Evolutionary conservation across 2,797 vertebrate species (phyloP).

Genomic region (Thaleichthys pacificus): DNA sequence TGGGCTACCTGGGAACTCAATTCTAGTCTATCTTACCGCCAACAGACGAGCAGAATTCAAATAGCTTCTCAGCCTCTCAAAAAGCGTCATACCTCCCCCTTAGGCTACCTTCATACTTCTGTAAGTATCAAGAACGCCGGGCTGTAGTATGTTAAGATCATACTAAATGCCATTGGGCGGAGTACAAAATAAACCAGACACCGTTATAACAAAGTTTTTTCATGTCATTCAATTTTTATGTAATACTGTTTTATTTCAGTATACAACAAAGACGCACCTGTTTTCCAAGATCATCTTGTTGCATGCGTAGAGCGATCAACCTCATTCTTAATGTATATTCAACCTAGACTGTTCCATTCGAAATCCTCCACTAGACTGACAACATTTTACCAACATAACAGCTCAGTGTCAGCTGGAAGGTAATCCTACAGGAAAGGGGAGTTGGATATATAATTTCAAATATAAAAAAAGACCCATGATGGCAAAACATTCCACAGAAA

Average conservation of each 20-base stretch:
- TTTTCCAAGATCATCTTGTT: no score
- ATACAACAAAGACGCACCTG: no score
- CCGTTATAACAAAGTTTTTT: not conserved
- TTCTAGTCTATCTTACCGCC: not conserved
- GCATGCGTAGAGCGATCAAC: no score
- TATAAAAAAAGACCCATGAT: constrained; percentile 17
- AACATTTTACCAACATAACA: constrained; percentile 2
- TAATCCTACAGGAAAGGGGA: not conserved
- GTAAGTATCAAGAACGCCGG: no score
- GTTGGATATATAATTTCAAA: not conserved
- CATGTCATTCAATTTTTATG: not conserved
- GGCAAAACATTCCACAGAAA: constrained; percentile 24
- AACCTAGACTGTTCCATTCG: no score
- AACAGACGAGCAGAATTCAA: not conserved
- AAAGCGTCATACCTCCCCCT: no score
- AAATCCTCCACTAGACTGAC: not conserved
- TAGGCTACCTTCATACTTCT: no score
- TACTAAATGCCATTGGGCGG: no score
- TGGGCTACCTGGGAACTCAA: not conserved
- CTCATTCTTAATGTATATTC: no score
- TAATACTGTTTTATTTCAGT: not conserved
- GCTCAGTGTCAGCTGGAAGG: not conserved
- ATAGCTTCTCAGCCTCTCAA: not conserved
- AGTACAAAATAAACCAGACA: not conserved
- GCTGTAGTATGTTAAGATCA: no score